Conservation (phyloP, 2,888 invertebrate genomes). For the Ptychoptera contaminata region DNA sequence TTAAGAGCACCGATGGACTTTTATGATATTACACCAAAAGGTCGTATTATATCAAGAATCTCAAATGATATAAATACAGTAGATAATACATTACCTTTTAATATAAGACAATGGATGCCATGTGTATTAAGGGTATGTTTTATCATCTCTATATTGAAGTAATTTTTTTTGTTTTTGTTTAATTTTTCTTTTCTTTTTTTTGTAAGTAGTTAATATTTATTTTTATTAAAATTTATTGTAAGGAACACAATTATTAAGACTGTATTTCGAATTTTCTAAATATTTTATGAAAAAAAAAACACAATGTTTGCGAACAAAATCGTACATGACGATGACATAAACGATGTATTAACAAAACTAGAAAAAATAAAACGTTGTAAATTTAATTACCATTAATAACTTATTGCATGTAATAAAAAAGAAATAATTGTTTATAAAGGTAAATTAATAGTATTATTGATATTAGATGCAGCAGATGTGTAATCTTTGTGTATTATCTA, state of each 20-base stretch:
- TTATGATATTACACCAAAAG: slow-evolving; percentile 46
- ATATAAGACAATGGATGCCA: slow-evolving; percentile 15
- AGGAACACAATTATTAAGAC: neutral
- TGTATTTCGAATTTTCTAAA: neutral
- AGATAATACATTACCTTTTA: slow-evolving; percentile 35
- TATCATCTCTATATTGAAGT: neutral
- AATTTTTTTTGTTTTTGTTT: neutral
- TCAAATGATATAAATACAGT: slow-evolving; percentile 39
- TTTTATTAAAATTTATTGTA: slow-evolving; percentile 14
- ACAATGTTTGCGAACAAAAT: too few relatives aligned
- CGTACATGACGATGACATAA: too few relatives aligned
- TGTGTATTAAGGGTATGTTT: slow-evolving; percentile 24
- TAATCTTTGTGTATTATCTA: too few relatives aligned
- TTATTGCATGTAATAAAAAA: too few relatives aligned
- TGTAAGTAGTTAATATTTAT: neutral
- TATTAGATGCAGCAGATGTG: too few relatives aligned
- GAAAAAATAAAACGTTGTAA: too few relatives aligned
- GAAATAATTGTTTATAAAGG: too few relatives aligned
- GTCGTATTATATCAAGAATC: slow-evolving; percentile 45
- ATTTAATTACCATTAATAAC: too few relatives aligned
- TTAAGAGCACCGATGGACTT: slow-evolving; percentile 39
- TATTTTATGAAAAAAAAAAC: too few relatives aligned
- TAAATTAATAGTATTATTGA: too few relatives aligned
- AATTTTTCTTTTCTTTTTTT: too few relatives aligned
- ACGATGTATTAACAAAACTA: too few relatives aligned